Conservation (phyloP, 2,113 vertebrate genomes). For the Heteronetta atricapilla region DNA sequence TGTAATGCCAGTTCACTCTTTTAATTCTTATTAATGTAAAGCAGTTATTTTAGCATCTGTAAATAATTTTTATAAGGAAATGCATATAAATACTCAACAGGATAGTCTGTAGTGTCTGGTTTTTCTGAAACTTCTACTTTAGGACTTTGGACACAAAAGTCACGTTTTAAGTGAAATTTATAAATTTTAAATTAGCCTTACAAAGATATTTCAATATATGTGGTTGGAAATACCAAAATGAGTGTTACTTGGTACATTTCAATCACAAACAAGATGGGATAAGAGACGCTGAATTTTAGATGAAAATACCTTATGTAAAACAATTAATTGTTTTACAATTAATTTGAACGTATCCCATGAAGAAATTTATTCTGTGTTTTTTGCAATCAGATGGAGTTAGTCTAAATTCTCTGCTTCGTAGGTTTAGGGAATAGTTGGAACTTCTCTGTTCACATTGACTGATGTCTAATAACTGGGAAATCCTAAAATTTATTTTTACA, state of each 20-base stretch:
- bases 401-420: not conserved
- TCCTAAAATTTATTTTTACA: not conserved
- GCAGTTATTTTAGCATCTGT: constrained; percentile 1
- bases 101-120: not conserved
- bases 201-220: not conserved
- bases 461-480: not conserved
- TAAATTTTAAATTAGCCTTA: not conserved
- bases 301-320: not conserved
- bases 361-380: not conserved
- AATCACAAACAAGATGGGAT: not conserved
- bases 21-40: constrained; percentile 2
- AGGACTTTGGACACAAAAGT: not conserved
- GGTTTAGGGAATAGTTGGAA: not conserved
- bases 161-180: not conserved
- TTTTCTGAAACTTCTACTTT: not conserved
- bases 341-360: not conserved
- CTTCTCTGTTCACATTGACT: not conserved
- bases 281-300: not conserved
- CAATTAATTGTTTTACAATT: not conserved
- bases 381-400: not conserved
- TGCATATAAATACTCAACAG: not conserved
- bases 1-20: not conserved
- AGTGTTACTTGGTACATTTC: not conserved
- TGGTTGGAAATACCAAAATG: not conserved
- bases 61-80: constrained; percentile 23